Conservation (phyloP, 2,888 invertebrate genomes). For the Lepetodrilus schrolli region DNA sequence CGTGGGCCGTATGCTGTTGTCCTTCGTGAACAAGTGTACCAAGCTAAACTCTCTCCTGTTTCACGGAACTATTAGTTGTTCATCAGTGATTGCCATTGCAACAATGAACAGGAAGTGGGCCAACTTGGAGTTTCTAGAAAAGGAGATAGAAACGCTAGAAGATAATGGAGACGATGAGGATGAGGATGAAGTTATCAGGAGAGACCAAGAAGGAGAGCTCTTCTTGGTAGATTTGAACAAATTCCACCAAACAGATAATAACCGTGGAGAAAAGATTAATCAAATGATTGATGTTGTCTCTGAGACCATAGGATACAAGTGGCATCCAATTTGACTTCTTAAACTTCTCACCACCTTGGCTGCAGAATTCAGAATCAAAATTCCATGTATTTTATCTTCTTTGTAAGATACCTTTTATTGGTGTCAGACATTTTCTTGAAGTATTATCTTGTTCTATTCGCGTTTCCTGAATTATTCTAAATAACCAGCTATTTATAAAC, state of each 20-base stretch:
- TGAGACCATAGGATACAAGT: conserved; percentile 23
- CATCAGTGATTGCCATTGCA: conserved; percentile 51
- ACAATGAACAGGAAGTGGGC: conserved; percentile 42
- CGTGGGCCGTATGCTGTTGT: conserved; percentile 47
- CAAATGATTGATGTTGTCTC: conserved; percentile 18
- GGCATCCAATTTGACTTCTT: conserved; percentile 32
- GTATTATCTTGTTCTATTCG: no score
- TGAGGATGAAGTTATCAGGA: conserved; percentile 55
- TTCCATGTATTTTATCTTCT: no score
- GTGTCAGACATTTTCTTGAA: no score
- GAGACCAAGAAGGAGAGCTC: conserved; percentile 45
- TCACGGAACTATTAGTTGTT: conserved; percentile 48
- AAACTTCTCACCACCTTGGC: no score
- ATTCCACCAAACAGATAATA: conserved; percentile 43
- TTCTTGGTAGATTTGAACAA: conserved; percentile 42
- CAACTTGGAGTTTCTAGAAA: conserved; percentile 52
- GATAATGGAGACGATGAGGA: conserved; percentile 40
- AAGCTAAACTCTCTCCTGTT: conserved; percentile 54
- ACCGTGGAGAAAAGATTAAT: conserved; percentile 29
- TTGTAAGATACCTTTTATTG: no score
- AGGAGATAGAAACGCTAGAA: conserved; percentile 45
- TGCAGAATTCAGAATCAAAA: no score
- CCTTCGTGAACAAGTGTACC: conserved; percentile 46
- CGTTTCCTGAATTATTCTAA: no score
- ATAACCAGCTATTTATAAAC: no score